Evolutionary conservation across 2,113 vertebrate species (phyloP), one percentile per base, ranked within the genome.

Genomic region (Gadus chalcogrammus): DNA sequence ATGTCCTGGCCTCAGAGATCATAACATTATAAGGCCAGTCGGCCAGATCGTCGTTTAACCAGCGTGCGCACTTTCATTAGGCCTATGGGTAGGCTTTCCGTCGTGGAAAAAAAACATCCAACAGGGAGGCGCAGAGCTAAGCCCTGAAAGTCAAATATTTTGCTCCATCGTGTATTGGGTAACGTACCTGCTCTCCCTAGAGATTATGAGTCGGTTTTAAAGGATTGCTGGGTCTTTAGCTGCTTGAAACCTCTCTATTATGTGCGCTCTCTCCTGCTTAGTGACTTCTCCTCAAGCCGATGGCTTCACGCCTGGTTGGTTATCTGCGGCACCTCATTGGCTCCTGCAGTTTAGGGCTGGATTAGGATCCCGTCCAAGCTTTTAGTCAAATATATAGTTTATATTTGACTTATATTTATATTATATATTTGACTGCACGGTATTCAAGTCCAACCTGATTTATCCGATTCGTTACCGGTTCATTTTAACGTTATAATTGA

Each of bases 221-320:
- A 79, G 74, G 70, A 78, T 48, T 79, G 78, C 82, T 82, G 74
- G 79, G 67, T 72, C 79, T 84, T 83, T 78, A 75, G 62, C 64
- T 28, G 31, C 73, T 80, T 82, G 60, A 84, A 80, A 79, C 61
- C 79, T 72, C 67, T 65, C 65, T 65, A 76, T 90, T 89, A 85
- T 67, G 64, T 84, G 87, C 82, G 81, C 76, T 81, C 82, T 76
- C 68, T 67, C 81, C 73, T 78, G 84, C 84, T 89, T 81, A 81
- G 80, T 89, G 89, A 91, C 89, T 91, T 89, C 80, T 89, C 67
- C 73, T 63, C 75, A 88, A 89, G 83, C 84, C 79, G 73, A 82
- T 85, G 79, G 75, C 58, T 85, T 89, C 20, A 77, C 79, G 88
- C 80, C 70, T 82, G 83, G 72, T 71, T 62, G 70, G 75, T 55